A percentile compares a stretch with the other conserved stretches of the same genome.
phyloP scores from a whole-genome alignment of 2,113 vertebrate genomes.

The Empidonax alnorum region DNA sequence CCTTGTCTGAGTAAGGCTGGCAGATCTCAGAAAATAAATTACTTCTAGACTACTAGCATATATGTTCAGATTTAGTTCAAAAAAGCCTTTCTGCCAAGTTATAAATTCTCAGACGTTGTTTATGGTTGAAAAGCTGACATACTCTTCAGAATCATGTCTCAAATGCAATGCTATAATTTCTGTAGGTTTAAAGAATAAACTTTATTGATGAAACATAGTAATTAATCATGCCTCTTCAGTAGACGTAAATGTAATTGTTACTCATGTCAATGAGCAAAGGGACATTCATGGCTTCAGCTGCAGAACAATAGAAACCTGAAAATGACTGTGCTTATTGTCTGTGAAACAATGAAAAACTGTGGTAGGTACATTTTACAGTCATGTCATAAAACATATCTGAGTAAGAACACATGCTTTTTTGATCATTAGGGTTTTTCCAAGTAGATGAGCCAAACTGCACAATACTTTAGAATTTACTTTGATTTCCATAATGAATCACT shows the following conservation, averaged over 20 bases:
- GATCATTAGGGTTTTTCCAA: conserved; percentile 77
- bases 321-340: conserved; percentile 60
- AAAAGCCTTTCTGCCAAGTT: conserved; percentile 40
- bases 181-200: conserved; percentile 1
- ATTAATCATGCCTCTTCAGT: not conserved
- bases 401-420: conserved; percentile 80
- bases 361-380: conserved; percentile 80
- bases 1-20: not conserved
- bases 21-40: not conserved
- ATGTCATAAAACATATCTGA: conserved; percentile 79
- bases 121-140: conserved; percentile 12
- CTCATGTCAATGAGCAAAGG: not conserved
- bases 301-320: conserved; percentile 64
- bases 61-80: conserved; percentile 3
- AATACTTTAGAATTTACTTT: conserved; percentile 67
- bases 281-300: conserved; percentile 48
- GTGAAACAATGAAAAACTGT: conserved; percentile 73
- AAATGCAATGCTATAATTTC: conserved; percentile 9
- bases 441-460: conserved; percentile 72
- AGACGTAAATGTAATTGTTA: conserved; percentile 14
- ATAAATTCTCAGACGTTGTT: conserved; percentile 52
- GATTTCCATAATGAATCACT: conserved; percentile 74
- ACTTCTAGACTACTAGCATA: not conserved
- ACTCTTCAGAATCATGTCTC: not conserved
- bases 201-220: not conserved